Conservation (phyloP, 2,888 invertebrate species). For the Agonopterix heracliana region DNA sequence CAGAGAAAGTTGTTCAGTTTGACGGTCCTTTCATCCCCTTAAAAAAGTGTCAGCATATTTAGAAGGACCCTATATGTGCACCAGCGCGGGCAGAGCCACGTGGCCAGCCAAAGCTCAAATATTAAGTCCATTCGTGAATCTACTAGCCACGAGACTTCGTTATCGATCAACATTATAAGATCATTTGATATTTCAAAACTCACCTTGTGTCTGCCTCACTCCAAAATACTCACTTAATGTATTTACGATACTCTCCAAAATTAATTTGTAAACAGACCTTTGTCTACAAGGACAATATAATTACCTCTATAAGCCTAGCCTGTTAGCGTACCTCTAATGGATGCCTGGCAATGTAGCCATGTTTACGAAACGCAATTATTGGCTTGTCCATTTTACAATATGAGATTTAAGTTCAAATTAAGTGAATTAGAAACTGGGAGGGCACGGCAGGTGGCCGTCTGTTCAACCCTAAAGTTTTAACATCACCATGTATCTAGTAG, state of each 20-base stretch:
- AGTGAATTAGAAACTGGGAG: constrained; percentile 63
- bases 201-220: too few species aligned
- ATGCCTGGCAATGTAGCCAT: constrained; percentile 33
- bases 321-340: constrained; percentile 49
- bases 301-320: constrained; percentile 46
- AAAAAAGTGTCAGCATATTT: too few species aligned
- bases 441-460: constrained; percentile 23
- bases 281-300: constrained; percentile 45
- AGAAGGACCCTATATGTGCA: too few species aligned
- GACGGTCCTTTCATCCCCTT: too few species aligned
- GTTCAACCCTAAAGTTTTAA: not conserved
- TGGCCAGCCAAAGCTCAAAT: too few species aligned
- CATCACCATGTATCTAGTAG: not conserved
- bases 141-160: too few species aligned
- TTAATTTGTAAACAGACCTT: constrained; percentile 45
- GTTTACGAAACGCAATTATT: constrained; percentile 71
- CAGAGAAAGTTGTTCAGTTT: too few species aligned
- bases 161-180: too few species aligned
- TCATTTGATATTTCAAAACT: too few species aligned
- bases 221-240: not conserved
- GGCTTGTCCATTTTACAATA: constrained; percentile 66
- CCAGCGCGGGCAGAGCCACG: too few species aligned
- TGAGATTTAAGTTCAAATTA: constrained; percentile 72
- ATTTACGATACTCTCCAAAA: constrained; percentile 16
- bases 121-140: too few species aligned